These are phyloP conservation scores for Nyctereutes procyonoides DNA, from an alignment of 2,113 vertebrate species.

Conservation along the genomic window DNA sequence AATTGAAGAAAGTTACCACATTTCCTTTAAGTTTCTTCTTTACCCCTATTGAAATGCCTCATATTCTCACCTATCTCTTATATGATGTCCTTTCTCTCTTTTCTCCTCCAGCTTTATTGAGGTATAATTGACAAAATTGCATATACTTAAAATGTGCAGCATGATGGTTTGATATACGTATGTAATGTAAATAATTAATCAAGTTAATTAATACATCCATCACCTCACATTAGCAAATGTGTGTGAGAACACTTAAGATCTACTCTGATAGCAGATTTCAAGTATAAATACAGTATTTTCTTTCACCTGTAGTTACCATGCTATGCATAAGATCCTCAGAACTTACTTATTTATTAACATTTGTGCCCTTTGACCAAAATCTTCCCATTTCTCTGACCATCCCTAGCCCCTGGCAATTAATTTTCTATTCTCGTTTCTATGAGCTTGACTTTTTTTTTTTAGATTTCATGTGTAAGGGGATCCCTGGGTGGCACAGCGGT, in stretches of 20 bases:
- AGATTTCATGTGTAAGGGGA: neutral
- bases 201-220: neutral
- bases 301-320: neutral
- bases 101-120: neutral
- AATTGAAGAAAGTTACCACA: neutral
- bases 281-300: neutral
- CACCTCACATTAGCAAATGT: neutral
- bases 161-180: neutral
- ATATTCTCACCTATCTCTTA: neutral
- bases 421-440: neutral
- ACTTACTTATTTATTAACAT: neutral
- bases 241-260: neutral
- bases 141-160: neutral
- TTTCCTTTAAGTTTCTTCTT: neutral
- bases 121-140: neutral
- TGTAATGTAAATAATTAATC: neutral
- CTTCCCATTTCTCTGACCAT: neutral
- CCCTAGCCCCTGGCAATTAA: neutral
- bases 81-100: neutral
- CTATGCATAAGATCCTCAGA: neutral
- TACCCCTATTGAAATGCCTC: neutral
- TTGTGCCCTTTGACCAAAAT: neutral
- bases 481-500: too few species aligned
- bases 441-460: neutral
- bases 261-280: neutral